Evolutionary conservation across 2,888 invertebrate species (phyloP), one percentile per base, ranked within the genome.

Genomic region (Drosophila quinaria): DNA sequence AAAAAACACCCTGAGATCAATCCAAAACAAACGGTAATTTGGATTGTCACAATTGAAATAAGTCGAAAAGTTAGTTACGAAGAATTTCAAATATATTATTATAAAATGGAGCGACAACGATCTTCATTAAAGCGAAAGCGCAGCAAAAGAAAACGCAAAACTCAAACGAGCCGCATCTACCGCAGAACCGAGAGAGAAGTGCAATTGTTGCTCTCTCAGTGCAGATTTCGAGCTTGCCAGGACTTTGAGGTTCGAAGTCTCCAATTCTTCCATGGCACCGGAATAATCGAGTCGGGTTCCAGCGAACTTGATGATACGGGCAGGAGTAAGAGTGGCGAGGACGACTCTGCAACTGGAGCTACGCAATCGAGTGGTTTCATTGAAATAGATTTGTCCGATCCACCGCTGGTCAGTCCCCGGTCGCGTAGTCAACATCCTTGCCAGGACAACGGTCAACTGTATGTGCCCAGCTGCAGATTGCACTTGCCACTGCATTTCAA

Each of bases 111-210:
- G 8, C 37, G n/a, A 0, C 31, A 39, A 19, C 1, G 2, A 10
- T 22, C 19, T 9, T 6, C 61, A 1, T 1, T 13, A 4, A 62
- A 17, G 19, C 47, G 22, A n/a, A 76, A 65, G 9, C 35, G 54
- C 17, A 67, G 11, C 42, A 80, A 65, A 33, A 80, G 56, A 50
- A 74, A 72, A 22, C 76, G 49, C 3, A 92, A 92, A 67, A 87
- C 89, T 9, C 89, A 88, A 37, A 79, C 91, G 6, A 88, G 90
- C 0, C 89, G 81, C 8, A 74, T 86, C 3, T 92, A 91, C 59
- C 83, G 88, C 0, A 74, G 80, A 50, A 86, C 82, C 4, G 92
- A 92, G 66, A 74, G 64, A 5, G 91, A 92, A 61, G 89, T 92
- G 5, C 74, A 83, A 31, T 56, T 58, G 0, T 65, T 92, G 46